Evolutionary conservation across 2,113 vertebrate genomes (phyloP).

Genomic region (Leptobrachium ailaonicum): DNA sequence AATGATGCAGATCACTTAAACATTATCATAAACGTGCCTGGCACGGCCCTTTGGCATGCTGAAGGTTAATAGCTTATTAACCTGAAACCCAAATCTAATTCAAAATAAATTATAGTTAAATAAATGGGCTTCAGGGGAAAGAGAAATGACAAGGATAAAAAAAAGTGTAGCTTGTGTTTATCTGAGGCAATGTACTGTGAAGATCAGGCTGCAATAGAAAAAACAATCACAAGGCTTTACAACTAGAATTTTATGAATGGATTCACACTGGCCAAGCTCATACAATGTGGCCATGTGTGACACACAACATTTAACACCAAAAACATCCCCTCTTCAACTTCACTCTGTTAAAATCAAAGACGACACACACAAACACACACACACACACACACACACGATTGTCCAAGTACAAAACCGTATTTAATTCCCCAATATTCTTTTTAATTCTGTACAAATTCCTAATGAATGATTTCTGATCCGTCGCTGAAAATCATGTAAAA

Average conservation of each 20-base stretch:
- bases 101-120: not conserved
- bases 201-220: not conserved
- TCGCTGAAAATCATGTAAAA: no score
- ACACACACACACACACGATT: no score
- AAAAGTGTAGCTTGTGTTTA: not conserved
- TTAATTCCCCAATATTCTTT: no score
- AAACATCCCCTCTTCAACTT: not conserved
- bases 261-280: not conserved
- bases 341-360: no score
- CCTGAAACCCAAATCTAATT: not conserved
- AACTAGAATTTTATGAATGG: conserved; percentile 10
- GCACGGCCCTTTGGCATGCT: not conserved
- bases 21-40: not conserved
- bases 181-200: conserved; percentile 28
- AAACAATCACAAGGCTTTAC: conserved; percentile 4
- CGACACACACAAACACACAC: no score
- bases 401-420: no score
- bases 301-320: not conserved
- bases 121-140: not conserved
- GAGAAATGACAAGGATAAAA: not conserved
- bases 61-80: not conserved
- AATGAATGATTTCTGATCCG: no score
- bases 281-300: not conserved
- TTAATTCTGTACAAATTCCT: no score
- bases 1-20: not conserved